phyloP scores from a whole-genome alignment of 2,888 invertebrate genomes.

The Campoplex capitator region DNA sequence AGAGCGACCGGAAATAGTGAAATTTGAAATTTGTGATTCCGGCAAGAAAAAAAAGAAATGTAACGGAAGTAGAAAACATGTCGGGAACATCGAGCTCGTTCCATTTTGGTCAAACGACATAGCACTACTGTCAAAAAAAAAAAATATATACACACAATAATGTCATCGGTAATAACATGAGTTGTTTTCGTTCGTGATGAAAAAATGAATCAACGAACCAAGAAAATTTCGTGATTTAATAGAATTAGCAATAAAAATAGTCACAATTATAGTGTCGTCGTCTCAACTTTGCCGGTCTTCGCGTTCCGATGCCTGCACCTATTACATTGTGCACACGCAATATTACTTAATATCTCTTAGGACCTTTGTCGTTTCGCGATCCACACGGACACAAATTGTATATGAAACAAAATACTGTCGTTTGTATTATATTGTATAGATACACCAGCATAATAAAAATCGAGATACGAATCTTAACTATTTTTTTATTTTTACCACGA shows the following conservation, averaged over 20 bases:
- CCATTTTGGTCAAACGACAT: constrained; percentile 8
- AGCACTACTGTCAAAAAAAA: background rate
- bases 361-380: constrained; percentile 55
- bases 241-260: constrained; percentile 23
- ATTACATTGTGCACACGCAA: constrained; percentile 63
- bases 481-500: constrained; percentile 5
- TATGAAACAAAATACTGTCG: constrained; percentile 75
- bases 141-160: background rate
- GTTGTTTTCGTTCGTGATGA: constrained; percentile 4
- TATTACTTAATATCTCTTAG: constrained; percentile 56
- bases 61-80: background rate
- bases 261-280: constrained; percentile 41
- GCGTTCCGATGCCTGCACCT: constrained; percentile 54
- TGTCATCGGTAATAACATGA: background rate
- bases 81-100: constrained; percentile 17
- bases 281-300: constrained; percentile 39
- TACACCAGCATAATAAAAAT: constrained; percentile 81
- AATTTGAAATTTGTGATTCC: constrained; percentile 6
- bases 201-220: background rate
- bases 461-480: constrained; percentile 78
- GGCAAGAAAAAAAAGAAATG: constrained; percentile 13
- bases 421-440: constrained; percentile 83
- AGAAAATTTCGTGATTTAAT: constrained; percentile 21
- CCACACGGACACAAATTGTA: constrained; percentile 59
- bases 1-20: constrained; percentile 44